Percentiles rank a stretch among this genome's conserved stretches.
These are phyloP conservation scores for Mesorhabditis spiculigera DNA, from an alignment of 2,888 invertebrate genomes.

Conservation along the genomic window DNA sequence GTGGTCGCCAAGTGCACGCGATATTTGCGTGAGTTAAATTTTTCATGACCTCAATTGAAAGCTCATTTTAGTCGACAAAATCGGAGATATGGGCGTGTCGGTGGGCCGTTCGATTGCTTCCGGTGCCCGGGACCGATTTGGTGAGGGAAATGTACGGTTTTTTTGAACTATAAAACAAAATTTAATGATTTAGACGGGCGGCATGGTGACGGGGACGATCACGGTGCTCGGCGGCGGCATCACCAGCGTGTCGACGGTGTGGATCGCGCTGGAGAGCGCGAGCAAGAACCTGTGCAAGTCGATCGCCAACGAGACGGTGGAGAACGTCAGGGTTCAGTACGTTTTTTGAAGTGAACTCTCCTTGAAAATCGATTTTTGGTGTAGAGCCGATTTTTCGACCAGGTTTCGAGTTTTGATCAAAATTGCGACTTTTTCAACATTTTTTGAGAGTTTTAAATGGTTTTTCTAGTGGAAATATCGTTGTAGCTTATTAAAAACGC, in stretches of 20 bases:
- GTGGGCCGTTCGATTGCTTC: slow-evolving; percentile 70
- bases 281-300: slow-evolving; percentile 68
- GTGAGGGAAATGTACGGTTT: slow-evolving; percentile 38
- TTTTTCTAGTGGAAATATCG: too few species aligned
- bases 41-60: background rate
- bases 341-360: slow-evolving; percentile 33
- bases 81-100: slow-evolving; percentile 71
- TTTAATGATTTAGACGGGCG: background rate
- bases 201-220: slow-evolving; percentile 25
- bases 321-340: slow-evolving; percentile 74
- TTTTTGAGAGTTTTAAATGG: too few species aligned
- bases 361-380: too few species aligned
- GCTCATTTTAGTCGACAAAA: slow-evolving; percentile 61
- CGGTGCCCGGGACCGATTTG: slow-evolving; percentile 63
- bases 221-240: slow-evolving; percentile 51
- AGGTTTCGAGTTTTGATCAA: too few species aligned
- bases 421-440: too few species aligned
- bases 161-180: background rate
- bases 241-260: slow-evolving; percentile 67
- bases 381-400: too few species aligned
- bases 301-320: slow-evolving; percentile 73
- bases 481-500: too few species aligned
- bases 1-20: slow-evolving; percentile 71
- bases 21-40: slow-evolving; percentile 65
- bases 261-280: slow-evolving; percentile 72